Percentiles rank a stretch among this genome's conserved stretches.
These are phyloP conservation scores for Eumacrocentrus americanus DNA, from an alignment of 2,888 invertebrate species.

Conservation along the genomic window DNA sequence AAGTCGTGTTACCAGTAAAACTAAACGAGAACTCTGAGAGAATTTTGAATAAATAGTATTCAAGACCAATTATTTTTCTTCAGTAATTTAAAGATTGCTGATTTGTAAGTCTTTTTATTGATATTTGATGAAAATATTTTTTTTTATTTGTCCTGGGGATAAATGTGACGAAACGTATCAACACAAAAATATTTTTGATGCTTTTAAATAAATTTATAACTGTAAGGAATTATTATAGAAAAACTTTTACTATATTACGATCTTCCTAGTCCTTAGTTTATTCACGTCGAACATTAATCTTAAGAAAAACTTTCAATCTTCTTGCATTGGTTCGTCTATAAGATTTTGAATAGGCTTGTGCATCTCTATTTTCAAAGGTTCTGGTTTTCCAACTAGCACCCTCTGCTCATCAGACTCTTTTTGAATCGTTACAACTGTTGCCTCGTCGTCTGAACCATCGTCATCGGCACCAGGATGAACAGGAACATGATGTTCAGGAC, in stretches of 20 bases:
- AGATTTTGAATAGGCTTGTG: conserved; percentile 51
- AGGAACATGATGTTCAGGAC: conserved; percentile 67
- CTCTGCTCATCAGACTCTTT: background rate
- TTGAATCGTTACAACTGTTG: conserved; percentile 22
- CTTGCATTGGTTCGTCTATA: conserved; percentile 49
- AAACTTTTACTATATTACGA: no score
- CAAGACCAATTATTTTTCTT: no score
- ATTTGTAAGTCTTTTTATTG: no score
- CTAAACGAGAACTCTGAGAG: background rate
- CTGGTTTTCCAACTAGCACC: background rate
- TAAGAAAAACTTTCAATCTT: conserved; percentile 30
- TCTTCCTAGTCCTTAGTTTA: no score
- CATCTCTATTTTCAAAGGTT: background rate
- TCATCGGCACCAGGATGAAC: conserved; percentile 73
- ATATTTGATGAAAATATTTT: no score
- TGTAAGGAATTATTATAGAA: no score
- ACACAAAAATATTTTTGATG: background rate
- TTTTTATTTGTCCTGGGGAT: background rate
- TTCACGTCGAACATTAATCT: no score
- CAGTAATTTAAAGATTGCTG: no score
- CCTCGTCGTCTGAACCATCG: conserved; percentile 69
- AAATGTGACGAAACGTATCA: no score
- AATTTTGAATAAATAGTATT: background rate
- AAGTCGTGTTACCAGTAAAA: background rate
- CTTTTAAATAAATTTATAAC: background rate